phyloP scores from a whole-genome alignment of 2,797 vertebrate genomes.

The Poecilia velifera region DNA sequence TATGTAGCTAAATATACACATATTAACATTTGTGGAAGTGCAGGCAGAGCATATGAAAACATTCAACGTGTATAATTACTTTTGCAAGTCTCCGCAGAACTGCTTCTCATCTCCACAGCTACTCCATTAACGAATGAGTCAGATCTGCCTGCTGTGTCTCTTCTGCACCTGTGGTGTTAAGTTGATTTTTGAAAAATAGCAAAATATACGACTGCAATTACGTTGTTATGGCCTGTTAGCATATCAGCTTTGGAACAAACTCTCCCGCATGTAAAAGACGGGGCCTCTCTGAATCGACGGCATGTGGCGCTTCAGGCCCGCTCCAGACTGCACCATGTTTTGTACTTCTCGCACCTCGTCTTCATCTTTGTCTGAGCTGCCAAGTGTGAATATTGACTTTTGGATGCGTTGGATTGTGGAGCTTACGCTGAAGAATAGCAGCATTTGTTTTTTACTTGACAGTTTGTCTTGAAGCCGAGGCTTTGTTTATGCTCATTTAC shows the following conservation, averaged over 20 bases:
- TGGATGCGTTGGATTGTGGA: slow-evolving; percentile 61
- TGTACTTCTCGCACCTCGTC: slow-evolving; percentile 50
- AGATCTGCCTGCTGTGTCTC: slow-evolving; percentile 38
- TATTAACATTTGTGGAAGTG: neutral
- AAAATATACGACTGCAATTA: slow-evolving; percentile 44
- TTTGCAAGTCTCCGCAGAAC: neutral
- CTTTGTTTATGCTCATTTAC: slow-evolving; percentile 42
- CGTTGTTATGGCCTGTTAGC: slow-evolving; percentile 50
- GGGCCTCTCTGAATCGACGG: slow-evolving; percentile 49
- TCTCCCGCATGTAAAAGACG: slow-evolving; percentile 32
- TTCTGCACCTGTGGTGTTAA: slow-evolving; percentile 44
- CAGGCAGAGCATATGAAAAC: neutral
- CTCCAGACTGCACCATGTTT: slow-evolving; percentile 43
- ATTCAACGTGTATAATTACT: neutral
- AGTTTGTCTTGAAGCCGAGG: slow-evolving; percentile 54
- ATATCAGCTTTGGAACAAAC: slow-evolving; percentile 41
- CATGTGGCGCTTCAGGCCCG: slow-evolving; percentile 44
- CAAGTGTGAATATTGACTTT: slow-evolving; percentile 71
- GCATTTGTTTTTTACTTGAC: slow-evolving; percentile 60
- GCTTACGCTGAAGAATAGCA: slow-evolving; percentile 45
- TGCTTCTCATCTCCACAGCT: slow-evolving; percentile 55
- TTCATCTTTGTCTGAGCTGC: slow-evolving; percentile 69
- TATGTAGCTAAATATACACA: neutral
- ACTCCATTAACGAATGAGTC: slow-evolving; percentile 60
- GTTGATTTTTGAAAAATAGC: slow-evolving; percentile 56